Evolutionary conservation across 2,888 invertebrate genomes (phyloP).

Genomic region (Drepana falcataria): DNA sequence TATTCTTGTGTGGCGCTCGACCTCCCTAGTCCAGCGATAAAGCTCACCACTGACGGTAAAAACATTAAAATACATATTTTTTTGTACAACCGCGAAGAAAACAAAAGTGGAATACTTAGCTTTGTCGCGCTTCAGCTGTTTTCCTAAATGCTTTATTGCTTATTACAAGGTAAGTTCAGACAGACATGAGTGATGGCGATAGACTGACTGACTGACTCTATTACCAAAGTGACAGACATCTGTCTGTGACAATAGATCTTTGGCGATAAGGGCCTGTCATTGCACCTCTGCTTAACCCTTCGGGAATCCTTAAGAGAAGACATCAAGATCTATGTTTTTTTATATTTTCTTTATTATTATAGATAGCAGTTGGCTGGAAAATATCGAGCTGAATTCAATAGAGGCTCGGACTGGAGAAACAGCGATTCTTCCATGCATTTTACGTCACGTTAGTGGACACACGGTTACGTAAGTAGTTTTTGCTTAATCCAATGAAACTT

Average conservation of each 20-base stretch:
- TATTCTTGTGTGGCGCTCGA: slow-evolving; percentile 65
- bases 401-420: slow-evolving; percentile 60
- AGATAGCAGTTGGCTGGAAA: slow-evolving; percentile 73
- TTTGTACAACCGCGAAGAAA: not conserved
- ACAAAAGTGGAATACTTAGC: not conserved
- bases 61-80: slow-evolving; percentile 7
- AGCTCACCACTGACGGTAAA: slow-evolving; percentile 66
- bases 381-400: slow-evolving; percentile 60
- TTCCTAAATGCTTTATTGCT: too few relatives aligned
- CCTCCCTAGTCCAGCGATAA: slow-evolving; percentile 51
- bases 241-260: too few relatives aligned
- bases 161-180: too few relatives aligned
- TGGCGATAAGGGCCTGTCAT: too few relatives aligned
- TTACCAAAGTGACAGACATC: too few relatives aligned
- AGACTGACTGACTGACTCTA: too few relatives aligned
- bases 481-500: too few relatives aligned
- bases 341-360: slow-evolving; percentile 10
- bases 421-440: slow-evolving; percentile 59
- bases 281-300: too few relatives aligned
- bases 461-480: slow-evolving; percentile 52
- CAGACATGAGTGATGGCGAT: too few relatives aligned
- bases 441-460: slow-evolving; percentile 55
- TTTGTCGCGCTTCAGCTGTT: too few relatives aligned
- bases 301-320: too few relatives aligned
- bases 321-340: too few relatives aligned